Evolutionary conservation across 2,888 invertebrate species (phyloP).

Genomic region (Leistus spinibarbis): DNA sequence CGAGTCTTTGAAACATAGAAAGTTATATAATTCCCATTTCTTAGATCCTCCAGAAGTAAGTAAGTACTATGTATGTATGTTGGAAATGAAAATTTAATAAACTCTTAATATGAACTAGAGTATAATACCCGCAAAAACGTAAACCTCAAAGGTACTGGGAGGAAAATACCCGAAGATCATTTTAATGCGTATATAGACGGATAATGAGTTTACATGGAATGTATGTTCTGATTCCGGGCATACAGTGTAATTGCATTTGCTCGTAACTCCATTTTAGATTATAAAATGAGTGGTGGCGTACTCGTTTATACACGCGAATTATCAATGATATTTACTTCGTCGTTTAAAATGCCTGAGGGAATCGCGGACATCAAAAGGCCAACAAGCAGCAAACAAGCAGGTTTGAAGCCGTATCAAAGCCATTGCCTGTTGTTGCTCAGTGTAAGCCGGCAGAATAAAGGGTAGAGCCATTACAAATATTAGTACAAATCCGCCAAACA

Average conservation of each 20-base stretch:
- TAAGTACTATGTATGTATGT: not conserved
- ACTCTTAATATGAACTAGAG: not conserved
- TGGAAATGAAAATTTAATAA: not conserved
- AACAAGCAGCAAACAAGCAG: not conserved
- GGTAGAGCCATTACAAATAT: slow-evolving; percentile 33
- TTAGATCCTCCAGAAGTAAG: too few relatives aligned
- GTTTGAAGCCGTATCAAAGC: not conserved
- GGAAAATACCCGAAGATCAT: not conserved
- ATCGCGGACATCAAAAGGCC: slow-evolving; percentile 12
- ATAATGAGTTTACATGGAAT: not conserved
- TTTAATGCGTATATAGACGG: not conserved
- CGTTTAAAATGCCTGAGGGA: not conserved
- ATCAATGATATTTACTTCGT: slow-evolving; percentile 10
- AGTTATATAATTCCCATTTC: too few relatives aligned
- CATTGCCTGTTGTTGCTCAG: not conserved
- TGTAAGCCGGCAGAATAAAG: slow-evolving; percentile 18
- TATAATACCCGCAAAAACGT: not conserved
- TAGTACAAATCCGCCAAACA: slow-evolving; percentile 31
- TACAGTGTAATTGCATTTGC: not conserved
- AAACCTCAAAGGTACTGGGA: not conserved
- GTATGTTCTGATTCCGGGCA: not conserved
- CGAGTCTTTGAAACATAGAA: too few relatives aligned
- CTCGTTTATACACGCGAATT: slow-evolving; percentile 1
- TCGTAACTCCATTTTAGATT: not conserved
- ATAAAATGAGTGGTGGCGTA: too few relatives aligned